Percentiles rank a stretch among this genome's conserved stretches.
Evolutionary conservation across 92 coral and sea anemone species (phyloP).

Genomic region (Heteractis magnifica): DNA sequence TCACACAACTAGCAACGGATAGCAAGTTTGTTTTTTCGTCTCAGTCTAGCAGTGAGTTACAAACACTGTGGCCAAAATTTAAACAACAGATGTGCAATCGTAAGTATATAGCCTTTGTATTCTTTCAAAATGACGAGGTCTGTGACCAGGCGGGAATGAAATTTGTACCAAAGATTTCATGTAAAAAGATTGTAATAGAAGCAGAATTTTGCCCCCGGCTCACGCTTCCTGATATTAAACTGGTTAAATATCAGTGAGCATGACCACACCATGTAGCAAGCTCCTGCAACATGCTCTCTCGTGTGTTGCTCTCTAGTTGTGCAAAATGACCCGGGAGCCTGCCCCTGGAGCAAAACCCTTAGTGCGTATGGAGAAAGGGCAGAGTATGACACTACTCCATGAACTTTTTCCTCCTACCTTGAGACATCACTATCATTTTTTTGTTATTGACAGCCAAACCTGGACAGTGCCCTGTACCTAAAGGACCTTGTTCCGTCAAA

Average conservation of each 20-base stretch:
- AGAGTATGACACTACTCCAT: neutral
- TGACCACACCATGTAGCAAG: no score
- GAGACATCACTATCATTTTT: neutral
- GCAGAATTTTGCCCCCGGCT: no score
- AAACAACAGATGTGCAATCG: slow-evolving; percentile 44
- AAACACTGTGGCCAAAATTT: slow-evolving; percentile 27
- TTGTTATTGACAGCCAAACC: slow-evolving; percentile 22
- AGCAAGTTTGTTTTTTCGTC: slow-evolving; percentile 38
- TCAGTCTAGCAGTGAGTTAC: slow-evolving; percentile 32
- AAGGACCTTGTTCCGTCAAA: neutral
- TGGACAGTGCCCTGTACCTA: slow-evolving; percentile 12
- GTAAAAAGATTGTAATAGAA: no score
- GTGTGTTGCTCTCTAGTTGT: no score
- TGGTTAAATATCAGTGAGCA: no score
- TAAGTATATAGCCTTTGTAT: neutral
- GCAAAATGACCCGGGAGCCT: no score
- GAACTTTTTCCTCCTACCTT: neutral
- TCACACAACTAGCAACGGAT: slow-evolving; percentile 19
- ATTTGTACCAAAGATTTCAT: no score
- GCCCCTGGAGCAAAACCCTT: no score
- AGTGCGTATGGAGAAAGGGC: neutral
- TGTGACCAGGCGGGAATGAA: no score
- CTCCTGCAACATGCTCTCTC: no score
- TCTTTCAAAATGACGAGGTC: no score
- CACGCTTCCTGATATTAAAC: no score